phyloP scores from a whole-genome alignment of 2,888 invertebrate species.

The Synanthedon vespiformis region DNA sequence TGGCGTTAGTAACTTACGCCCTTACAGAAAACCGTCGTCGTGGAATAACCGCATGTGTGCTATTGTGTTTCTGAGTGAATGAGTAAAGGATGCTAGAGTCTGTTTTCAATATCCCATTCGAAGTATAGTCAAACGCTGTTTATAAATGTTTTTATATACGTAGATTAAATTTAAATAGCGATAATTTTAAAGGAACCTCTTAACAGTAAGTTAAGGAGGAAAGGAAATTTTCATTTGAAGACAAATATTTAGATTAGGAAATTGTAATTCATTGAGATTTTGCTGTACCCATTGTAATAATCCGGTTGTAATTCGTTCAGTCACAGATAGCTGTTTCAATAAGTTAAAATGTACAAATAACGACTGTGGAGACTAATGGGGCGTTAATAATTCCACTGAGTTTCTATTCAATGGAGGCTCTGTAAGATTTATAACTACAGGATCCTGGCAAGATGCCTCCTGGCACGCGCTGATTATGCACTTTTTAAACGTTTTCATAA shows the following conservation, averaged over 20 bases:
- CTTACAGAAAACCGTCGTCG: too few relatives aligned
- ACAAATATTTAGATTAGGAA: neutral
- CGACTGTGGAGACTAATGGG: constrained; percentile 59
- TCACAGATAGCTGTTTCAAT: constrained; percentile 31
- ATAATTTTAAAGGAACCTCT: too few relatives aligned
- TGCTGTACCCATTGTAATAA: constrained; percentile 9
- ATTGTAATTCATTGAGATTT: neutral
- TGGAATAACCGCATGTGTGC: too few relatives aligned
- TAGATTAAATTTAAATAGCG: too few relatives aligned
- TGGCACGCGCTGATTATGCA: constrained; percentile 57
- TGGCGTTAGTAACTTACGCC: too few relatives aligned
- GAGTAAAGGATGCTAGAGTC: too few relatives aligned
- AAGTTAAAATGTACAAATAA: constrained; percentile 38
- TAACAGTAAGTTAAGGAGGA: too few relatives aligned
- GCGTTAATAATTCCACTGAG: constrained; percentile 63
- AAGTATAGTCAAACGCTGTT: too few relatives aligned
- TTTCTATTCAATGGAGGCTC: constrained; percentile 56
- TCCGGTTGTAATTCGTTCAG: constrained; percentile 31
- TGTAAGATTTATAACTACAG: constrained; percentile 62
- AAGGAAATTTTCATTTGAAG: neutral
- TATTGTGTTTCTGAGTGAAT: too few relatives aligned
- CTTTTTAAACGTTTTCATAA: constrained; percentile 32
- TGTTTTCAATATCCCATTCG: too few relatives aligned
- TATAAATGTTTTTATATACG: too few relatives aligned
- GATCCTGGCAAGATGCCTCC: constrained; percentile 63